phyloP scores from a whole-genome alignment of 2,797 vertebrate species.

The Sparidentex hasta region DNA sequence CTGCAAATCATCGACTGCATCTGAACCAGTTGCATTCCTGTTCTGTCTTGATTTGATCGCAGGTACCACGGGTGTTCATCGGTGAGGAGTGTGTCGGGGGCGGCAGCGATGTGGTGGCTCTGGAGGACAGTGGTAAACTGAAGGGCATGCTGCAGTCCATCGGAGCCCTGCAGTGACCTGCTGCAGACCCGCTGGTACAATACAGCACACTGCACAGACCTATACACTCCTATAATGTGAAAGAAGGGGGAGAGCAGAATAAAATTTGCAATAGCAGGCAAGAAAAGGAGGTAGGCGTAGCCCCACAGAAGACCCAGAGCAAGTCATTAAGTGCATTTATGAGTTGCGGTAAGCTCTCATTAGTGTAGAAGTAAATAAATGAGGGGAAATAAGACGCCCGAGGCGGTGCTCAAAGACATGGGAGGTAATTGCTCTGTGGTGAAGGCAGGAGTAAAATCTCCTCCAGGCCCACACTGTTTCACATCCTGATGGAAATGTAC shows the following conservation, averaged over 20 bases:
- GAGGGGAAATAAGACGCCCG: slow-evolving; percentile 20
- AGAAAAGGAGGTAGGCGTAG: slow-evolving; percentile 5
- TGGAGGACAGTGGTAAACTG: slow-evolving; percentile 85
- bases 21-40: neutral
- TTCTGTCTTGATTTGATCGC: slow-evolving; percentile 12
- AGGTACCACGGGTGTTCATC: slow-evolving; percentile 92
- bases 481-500: slow-evolving; percentile 4
- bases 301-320: neutral
- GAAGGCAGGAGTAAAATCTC: neutral
- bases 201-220: slow-evolving; percentile 32
- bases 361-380: slow-evolving; percentile 38
- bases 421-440: slow-evolving; percentile 18
- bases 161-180: slow-evolving; percentile 84
- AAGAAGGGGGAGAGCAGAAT: too few species aligned
- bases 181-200: slow-evolving; percentile 47
- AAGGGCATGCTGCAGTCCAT: slow-evolving; percentile 82
- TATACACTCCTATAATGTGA: neutral
- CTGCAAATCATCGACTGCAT: neutral
- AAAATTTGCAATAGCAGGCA: neutral
- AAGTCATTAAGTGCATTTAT: slow-evolving; percentile 35
- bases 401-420: slow-evolving; percentile 32
- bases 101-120: slow-evolving; percentile 81
- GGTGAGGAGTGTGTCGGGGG: slow-evolving; percentile 90
- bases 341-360: slow-evolving; percentile 31
- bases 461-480: slow-evolving; percentile 5